Evolutionary conservation across 2,113 vertebrate species (phyloP).

Genomic region (Sclerurus mexicanus): DNA sequence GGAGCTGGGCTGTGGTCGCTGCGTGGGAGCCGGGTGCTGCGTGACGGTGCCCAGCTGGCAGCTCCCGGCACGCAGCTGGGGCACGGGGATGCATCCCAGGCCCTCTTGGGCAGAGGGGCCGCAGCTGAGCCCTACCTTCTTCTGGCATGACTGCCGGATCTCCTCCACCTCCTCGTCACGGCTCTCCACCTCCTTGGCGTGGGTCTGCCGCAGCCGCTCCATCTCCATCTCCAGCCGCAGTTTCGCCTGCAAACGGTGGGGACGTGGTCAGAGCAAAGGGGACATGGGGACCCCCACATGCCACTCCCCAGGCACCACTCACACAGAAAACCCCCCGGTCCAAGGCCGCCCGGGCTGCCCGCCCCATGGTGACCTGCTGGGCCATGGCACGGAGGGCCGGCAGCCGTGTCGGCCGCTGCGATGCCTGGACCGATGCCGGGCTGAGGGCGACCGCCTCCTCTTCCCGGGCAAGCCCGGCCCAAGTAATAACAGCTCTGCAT

Average conservation of each 20-base stretch:
- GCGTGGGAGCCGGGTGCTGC: not conserved
- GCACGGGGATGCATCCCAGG: not conserved
- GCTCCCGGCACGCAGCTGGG: not conserved
- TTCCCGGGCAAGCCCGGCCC: slow-evolving; percentile 28
- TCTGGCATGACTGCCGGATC: slow-evolving; percentile 92
- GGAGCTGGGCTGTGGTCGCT: not conserved
- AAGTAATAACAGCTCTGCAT: slow-evolving; percentile 48
- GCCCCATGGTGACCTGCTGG: not conserved
- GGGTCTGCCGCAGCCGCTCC: slow-evolving; percentile 91
- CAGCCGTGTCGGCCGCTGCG: not conserved
- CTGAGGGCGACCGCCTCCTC: not conserved
- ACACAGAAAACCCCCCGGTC: not conserved
- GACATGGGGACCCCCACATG: fast-evolving
- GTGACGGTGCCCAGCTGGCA: not conserved
- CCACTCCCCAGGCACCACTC: not conserved
- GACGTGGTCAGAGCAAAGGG: not conserved
- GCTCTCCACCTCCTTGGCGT: slow-evolving; percentile 92
- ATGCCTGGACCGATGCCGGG: not conserved
- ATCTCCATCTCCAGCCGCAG: slow-evolving; percentile 97
- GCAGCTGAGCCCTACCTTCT: slow-evolving; percentile 79
- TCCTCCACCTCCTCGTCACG: slow-evolving; percentile 97
- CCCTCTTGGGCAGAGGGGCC: no score
- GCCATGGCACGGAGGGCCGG: not conserved
- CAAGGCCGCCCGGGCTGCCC: not conserved
- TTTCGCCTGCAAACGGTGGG: slow-evolving; percentile 80